Evolutionary conservation across 2,797 vertebrate genomes (phyloP).

Genomic region (Lepilemur ruficaudatus): DNA sequence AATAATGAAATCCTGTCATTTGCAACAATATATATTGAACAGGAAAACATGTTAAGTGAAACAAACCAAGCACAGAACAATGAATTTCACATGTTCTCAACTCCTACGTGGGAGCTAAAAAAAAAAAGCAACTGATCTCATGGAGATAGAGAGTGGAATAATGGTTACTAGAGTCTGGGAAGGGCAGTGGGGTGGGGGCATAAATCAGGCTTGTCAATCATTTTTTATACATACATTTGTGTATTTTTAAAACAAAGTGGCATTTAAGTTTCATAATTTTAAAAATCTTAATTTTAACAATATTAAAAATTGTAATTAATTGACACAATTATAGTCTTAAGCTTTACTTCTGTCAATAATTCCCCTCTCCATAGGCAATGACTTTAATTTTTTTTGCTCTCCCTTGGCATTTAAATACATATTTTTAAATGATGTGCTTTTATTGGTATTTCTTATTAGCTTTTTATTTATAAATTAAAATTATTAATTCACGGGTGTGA

Average conservation of each 20-base stretch:
- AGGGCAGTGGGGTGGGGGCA: no score
- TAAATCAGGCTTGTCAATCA: not conserved
- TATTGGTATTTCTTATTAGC: not conserved
- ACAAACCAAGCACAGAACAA: no score
- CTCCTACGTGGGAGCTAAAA: no score
- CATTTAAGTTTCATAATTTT: not conserved
- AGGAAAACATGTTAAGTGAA: no score
- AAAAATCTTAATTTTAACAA: not conserved
- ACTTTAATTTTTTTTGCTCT: not conserved
- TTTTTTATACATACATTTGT: not conserved
- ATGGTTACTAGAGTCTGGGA: no score
- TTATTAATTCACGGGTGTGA: not conserved
- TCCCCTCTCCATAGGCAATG: not conserved
- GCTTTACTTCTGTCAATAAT: not conserved
- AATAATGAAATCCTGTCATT: no score
- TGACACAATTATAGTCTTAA: not conserved
- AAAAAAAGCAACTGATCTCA: no score
- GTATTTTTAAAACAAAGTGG: not conserved
- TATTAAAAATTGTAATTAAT: not conserved
- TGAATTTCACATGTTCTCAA: no score
- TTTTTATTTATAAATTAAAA: not conserved
- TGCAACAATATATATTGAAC: no score
- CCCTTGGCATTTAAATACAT: not conserved
- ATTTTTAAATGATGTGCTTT: not conserved
- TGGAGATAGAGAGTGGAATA: no score